Percentiles rank a stretch among this genome's conserved stretches.
phyloP scores from a whole-genome alignment of 2,888 invertebrate species.

The Cataglyphis livida region DNA sequence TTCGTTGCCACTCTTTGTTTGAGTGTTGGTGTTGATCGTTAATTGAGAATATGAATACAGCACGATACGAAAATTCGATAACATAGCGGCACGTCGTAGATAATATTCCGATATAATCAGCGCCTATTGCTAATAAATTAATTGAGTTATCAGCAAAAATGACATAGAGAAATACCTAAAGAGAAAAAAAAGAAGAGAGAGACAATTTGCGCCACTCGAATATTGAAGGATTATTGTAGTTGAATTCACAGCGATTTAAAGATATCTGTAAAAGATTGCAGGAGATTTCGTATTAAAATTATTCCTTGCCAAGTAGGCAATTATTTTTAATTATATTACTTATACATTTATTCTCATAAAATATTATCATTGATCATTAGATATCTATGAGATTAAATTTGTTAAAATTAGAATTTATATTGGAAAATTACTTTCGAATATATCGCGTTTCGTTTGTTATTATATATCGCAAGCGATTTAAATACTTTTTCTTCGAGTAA shows the following conservation, averaged over 20 bases:
- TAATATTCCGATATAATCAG: slow-evolving; percentile 71
- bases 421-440: background rate
- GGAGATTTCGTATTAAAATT: background rate
- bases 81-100: slow-evolving; percentile 59
- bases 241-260: slow-evolving; percentile 9
- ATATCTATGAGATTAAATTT: background rate
- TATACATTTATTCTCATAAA: background rate
- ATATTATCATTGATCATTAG: background rate
- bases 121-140: slow-evolving; percentile 72
- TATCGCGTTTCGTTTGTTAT: background rate
- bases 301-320: background rate
- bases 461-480: background rate
- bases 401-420: background rate
- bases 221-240: background rate
- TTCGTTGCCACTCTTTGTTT: background rate
- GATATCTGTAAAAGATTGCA: background rate
- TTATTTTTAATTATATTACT: background rate
- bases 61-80: slow-evolving; percentile 60
- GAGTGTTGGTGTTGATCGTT: slow-evolving; percentile 11
- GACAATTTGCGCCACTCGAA: background rate
- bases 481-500: background rate
- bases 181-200: slow-evolving; percentile 2
- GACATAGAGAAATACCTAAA: slow-evolving; percentile 49
- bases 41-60: slow-evolving; percentile 43
- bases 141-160: slow-evolving; percentile 70